A percentile compares a stretch with the other conserved stretches of the same genome.
These are phyloP conservation scores for Arbacia lixula DNA, from an alignment of 53 echinoderm and acorn worm species.

Conservation along the genomic window DNA sequence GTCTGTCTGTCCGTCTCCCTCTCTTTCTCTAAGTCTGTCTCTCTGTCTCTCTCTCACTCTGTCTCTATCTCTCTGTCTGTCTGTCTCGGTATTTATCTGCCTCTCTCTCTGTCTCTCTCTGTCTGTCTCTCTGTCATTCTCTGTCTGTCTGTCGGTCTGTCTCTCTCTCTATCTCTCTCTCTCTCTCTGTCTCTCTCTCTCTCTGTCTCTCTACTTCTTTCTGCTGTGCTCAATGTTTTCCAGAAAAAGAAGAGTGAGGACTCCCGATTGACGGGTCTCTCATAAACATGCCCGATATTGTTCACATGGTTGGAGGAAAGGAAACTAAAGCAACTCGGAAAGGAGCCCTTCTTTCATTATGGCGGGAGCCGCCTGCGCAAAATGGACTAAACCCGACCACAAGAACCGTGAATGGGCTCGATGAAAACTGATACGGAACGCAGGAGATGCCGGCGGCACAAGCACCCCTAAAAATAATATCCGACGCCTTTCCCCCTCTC, in stretches of 20 bases:
- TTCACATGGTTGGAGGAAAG: constrained; percentile 8
- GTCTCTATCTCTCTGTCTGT: too few species aligned
- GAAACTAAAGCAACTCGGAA: constrained; percentile 29
- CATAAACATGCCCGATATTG: constrained; percentile 20
- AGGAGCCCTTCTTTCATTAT: constrained; percentile 27
- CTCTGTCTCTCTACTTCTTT: too few species aligned
- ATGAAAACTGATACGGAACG: constrained; percentile 55
- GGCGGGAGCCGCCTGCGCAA: constrained; percentile 36
- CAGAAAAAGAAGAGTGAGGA: not conserved
- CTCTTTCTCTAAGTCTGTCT: too few species aligned
- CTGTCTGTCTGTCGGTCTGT: too few species aligned
- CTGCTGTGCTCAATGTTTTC: too few species aligned
- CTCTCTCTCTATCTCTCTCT: too few species aligned
- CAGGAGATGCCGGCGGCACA: constrained; percentile 44
- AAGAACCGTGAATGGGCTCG: constrained; percentile 44
- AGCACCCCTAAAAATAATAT: constrained; percentile 52
- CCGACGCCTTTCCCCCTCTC: constrained; percentile 49
- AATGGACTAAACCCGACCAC: constrained; percentile 46
- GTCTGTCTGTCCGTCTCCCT: too few species aligned
- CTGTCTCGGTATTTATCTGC: too few species aligned
- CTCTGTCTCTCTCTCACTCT: too few species aligned
- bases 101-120: too few species aligned
- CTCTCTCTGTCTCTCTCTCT: too few species aligned
- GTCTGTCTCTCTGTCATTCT: too few species aligned
- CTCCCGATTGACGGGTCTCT: constrained; percentile 25